A percentile compares a stretch with the other conserved stretches of the same genome.
Conservation (phyloP, 2,888 invertebrate genomes). For the Acanthopleura granulata region DNA sequence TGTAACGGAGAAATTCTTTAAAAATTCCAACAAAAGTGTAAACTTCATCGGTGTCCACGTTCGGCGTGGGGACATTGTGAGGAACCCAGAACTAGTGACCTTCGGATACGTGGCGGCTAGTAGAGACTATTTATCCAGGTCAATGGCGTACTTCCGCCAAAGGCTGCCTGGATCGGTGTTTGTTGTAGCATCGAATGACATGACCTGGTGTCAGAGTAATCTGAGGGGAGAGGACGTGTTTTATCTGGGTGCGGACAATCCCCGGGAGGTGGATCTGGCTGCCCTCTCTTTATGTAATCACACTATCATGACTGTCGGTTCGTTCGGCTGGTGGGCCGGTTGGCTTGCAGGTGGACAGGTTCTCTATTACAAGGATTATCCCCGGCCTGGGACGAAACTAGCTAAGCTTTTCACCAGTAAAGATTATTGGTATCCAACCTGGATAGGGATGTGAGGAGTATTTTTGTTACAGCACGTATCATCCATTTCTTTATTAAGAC, state of each 20-base stretch:
- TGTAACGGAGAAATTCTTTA: neutral
- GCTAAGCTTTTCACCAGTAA: conserved; percentile 20
- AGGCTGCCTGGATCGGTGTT: conserved; percentile 33
- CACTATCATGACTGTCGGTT: conserved; percentile 45
- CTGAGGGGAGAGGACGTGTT: conserved; percentile 29
- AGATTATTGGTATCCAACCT: conserved; percentile 29
- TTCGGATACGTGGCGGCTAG: conserved; percentile 37
- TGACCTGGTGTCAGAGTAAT: conserved; percentile 35
- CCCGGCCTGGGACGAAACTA: conserved; percentile 26
- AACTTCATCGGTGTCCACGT: conserved; percentile 39
- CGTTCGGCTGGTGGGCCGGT: conserved; percentile 42
- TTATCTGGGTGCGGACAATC: conserved; percentile 28
- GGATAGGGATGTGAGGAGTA: conserved; percentile 26
- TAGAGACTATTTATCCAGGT: conserved; percentile 31
- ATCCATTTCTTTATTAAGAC: neutral
- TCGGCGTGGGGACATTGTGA: conserved; percentile 36
- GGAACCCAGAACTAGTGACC: conserved; percentile 17
- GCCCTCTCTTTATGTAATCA: conserved; percentile 43
- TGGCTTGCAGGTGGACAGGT: conserved; percentile 24
- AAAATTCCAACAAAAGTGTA: neutral
- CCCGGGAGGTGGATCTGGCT: conserved; percentile 39
- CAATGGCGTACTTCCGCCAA: conserved; percentile 36
- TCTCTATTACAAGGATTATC: conserved; percentile 35
- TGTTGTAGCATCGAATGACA: conserved; percentile 38
- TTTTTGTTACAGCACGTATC: neutral